These are phyloP conservation scores for Drosophila kanapiae DNA, from an alignment of 1,140 invertebrate genomes.

Conservation along the genomic window DNA sequence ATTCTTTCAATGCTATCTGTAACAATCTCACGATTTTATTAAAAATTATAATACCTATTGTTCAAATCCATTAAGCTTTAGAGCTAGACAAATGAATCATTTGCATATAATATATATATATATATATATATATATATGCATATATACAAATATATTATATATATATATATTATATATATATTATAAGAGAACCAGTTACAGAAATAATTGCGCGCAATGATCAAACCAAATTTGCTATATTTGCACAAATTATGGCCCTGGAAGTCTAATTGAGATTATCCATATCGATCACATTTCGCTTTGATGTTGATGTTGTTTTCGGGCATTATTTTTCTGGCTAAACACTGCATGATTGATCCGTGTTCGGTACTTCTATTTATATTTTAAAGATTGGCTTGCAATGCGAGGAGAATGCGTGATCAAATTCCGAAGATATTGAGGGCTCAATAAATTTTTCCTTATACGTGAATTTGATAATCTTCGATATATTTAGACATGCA, in stretches of 20 bases:
- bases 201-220: neutral
- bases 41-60: too few species aligned
- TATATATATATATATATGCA: too few species aligned
- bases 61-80: too few species aligned
- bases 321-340: neutral
- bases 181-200: too few species aligned
- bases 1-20: too few species aligned
- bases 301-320: neutral
- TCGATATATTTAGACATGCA: conserved; percentile 13
- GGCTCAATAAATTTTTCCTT: conserved; percentile 13
- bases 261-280: conserved; percentile 4
- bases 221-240: neutral
- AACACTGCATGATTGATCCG: conserved; percentile 8
- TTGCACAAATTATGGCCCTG: neutral
- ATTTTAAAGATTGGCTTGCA: neutral
- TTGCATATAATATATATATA: too few species aligned
- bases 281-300: neutral
- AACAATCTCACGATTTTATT: too few species aligned
- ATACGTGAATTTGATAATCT: conserved; percentile 8
- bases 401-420: conserved; percentile 3
- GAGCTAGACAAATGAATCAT: too few species aligned
- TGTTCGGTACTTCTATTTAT: conserved; percentile 2
- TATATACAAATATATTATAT: too few species aligned
- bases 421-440: conserved; percentile 12
- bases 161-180: too few species aligned